Base-by-base conservation (phyloP, 2,797 vertebrate species). In the Enteromius treurensis region DNA sequence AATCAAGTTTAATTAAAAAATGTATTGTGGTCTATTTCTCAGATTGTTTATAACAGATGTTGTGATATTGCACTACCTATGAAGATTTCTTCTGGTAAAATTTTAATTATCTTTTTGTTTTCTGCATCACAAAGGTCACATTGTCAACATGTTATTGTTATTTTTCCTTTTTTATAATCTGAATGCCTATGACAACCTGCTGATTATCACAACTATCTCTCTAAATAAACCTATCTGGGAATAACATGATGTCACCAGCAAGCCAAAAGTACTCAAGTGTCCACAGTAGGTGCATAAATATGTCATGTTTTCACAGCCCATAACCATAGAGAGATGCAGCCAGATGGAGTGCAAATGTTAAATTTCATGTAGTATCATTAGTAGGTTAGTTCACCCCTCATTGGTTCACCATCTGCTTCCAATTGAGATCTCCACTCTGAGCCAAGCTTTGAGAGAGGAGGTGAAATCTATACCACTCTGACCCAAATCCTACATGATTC, bases 351-450 rank as follows among this genome's bases (percentile, higher is more conserved):
- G 94, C 91, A 95, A 96, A 95, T 90, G 94, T 93, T 95, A 91
- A 93, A 93, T 96, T 97, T 96, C 91, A 94, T 93, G 92, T 96
- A 87, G 86, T 93, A 95, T 92, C 94, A 92, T 95, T 96, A 97
- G 95, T 96, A 93, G 95, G 95, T 96, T 96, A 88, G 91, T 95
- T 96, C 93, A 96, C 92, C 95, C 96, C 95, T 98, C 96, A 95
- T 96, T 97, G 96, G 92, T 92, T 94, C 86, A 87, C 97, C 97
- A 97, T 98, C 97, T 98, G 97, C 93, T 95, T 93, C 92, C 92
- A 91, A 91, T 90, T 92, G 89, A 89, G 91, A 84, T 86, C 55
- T 73, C 23, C 68, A 69, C 70, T 58, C 47, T 3, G 42, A 85
- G 76, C 85, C 85, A 85, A 86, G 77, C 82, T 79, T 74, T 29